These are phyloP conservation scores for Bergia puertoricense DNA, from an alignment of 92 coral and sea anemone species.

Conservation along the genomic window DNA sequence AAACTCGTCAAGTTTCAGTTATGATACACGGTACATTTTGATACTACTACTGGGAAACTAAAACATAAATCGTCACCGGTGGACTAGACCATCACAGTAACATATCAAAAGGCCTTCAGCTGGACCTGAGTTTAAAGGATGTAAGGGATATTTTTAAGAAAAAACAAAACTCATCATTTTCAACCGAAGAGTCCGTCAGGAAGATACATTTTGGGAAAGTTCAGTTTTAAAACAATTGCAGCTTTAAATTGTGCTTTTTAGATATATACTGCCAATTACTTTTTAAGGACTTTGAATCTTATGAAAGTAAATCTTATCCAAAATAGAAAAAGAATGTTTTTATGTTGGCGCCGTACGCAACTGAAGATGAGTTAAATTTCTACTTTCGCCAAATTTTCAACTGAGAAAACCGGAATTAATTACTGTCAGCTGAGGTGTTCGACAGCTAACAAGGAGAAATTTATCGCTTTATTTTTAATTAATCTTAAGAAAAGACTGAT, in stretches of 20 bases:
- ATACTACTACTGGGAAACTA: background rate
- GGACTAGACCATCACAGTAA: background rate
- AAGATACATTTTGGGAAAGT: no score
- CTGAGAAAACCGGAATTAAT: constrained; percentile 8
- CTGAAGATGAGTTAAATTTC: background rate
- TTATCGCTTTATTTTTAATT: constrained; percentile 40
- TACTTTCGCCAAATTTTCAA: background rate
- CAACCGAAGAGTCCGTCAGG: background rate
- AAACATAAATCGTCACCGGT: no score
- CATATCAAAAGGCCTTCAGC: no score
- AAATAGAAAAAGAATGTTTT: background rate
- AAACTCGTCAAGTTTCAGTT: background rate
- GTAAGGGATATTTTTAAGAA: no score
- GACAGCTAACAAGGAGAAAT: constrained; percentile 26
- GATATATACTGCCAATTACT: background rate
- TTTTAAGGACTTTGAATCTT: no score
- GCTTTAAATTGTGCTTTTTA: background rate
- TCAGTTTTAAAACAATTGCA: no score
- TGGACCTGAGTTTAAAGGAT: background rate
- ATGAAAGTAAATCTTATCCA: background rate
- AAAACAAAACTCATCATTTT: no score
- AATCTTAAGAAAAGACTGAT: constrained; percentile 13
- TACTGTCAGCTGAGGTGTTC: constrained; percentile 18
- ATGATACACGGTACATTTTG: background rate
- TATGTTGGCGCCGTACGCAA: background rate